A percentile compares a stretch with the other conserved stretches of the same genome.
Conservation (phyloP, 2,888 invertebrate genomes). For the Catocala fraxini region DNA sequence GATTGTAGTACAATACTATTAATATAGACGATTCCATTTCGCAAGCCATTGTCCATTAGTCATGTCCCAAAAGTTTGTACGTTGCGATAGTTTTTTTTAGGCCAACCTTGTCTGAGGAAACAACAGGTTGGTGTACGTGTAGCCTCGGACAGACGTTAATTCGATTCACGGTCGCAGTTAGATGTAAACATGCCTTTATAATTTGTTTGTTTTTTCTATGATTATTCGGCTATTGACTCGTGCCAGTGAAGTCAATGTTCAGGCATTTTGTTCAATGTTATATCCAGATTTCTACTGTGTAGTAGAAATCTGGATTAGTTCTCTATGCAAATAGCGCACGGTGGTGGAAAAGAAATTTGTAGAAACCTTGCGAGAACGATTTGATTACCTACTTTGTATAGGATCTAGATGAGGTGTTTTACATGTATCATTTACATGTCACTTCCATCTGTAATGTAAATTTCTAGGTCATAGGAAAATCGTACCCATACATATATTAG, state of each 20-base stretch:
- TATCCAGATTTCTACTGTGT: neutral
- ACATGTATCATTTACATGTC: neutral
- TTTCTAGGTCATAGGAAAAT: too few species aligned
- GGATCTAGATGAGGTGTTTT: conserved; percentile 30
- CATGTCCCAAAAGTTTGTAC: conserved; percentile 76
- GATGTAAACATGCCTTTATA: conserved; percentile 67
- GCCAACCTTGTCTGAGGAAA: conserved; percentile 69
- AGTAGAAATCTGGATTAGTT: conserved; percentile 11
- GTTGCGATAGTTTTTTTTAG: conserved; percentile 76
- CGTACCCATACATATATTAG: neutral
- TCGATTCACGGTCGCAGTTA: conserved; percentile 72
- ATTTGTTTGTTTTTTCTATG: conserved; percentile 61
- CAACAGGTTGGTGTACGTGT: conserved; percentile 74
- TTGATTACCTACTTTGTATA: conserved; percentile 43
- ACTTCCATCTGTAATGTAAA: neutral
- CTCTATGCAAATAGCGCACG: conserved; percentile 25
- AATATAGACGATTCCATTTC: conserved; percentile 63
- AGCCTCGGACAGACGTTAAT: conserved; percentile 78
- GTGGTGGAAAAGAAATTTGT: conserved; percentile 44
- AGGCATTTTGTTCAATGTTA: too few species aligned
- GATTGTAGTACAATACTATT: conserved; percentile 46
- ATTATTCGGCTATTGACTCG: conserved; percentile 22
- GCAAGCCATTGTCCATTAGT: conserved; percentile 79
- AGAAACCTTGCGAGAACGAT: conserved; percentile 33
- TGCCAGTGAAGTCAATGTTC: too few species aligned